Base-by-base conservation (phyloP, 2,888 invertebrate genomes). In the Brenthis ino region DNA sequence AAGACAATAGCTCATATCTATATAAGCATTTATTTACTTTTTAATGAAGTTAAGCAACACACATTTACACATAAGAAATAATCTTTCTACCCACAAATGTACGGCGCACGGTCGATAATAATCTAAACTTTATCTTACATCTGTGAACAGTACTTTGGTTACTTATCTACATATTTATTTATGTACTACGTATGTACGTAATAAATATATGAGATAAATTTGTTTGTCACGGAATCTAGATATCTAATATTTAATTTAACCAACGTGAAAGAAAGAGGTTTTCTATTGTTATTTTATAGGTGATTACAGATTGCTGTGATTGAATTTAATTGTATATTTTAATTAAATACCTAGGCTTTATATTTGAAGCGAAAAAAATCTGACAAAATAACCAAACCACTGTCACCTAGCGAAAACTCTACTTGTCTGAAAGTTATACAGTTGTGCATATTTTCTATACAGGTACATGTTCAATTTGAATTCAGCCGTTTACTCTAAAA, bases 381-480 rank as follows among this genome's bases (percentile, higher is more conserved):
- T 8, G 13, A 54, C 11, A 24, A 13, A n/a, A 8, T 24, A 24
- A 60, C 60, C 48, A 50, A 50, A 33, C 48, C 16, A 60, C 24
- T n/a, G 28, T 33, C n/a, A 33, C n/a, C 5, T 48, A n/a, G 43
- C 53, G 16, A 37, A 14, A 20, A 55, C 13, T 16, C 20, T 58
- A 6, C 16, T 50, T 66, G 57, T 51, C 53, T 54, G 63, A 50
- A 58, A 61, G 53, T 67, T 65, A 67, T 61, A 56, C 69, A 70
- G 72, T 77, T 76, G 76, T 77, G 77, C 76, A 77, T 73, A 63
- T 68, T 71, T 65, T 70, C 72, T 75, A 74, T 73, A 72, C 76
- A 77, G 77, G 77, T 77, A 77, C 74, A 70, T 64, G 54, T 16
- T 61, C 33, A 43, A 60, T 53, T 60, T 57, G 51, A 68, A 58